phyloP scores from a whole-genome alignment of 2,113 vertebrate genomes.

The Cheirogaleus medius region DNA sequence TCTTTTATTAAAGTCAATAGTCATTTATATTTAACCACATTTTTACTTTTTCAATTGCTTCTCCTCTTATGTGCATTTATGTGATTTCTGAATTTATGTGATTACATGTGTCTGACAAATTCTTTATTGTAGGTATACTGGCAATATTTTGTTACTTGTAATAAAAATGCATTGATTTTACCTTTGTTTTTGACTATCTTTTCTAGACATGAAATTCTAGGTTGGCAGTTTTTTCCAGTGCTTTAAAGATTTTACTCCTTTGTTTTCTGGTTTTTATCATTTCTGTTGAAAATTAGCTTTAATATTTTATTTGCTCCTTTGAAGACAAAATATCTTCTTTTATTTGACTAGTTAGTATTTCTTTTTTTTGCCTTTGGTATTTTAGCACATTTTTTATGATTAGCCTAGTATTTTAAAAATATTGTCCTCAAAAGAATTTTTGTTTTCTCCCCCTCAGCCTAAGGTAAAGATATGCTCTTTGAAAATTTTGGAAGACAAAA shows the following conservation, averaged over 20 bases:
- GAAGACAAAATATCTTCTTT: background rate
- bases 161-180: background rate
- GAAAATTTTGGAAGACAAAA: background rate
- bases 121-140: background rate
- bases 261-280: constrained; percentile 6
- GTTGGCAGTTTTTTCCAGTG: background rate
- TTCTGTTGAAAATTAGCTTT: background rate
- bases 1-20: background rate
- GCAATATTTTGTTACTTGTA: background rate
- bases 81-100: background rate
- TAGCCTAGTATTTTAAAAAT: background rate
- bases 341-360: background rate
- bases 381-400: background rate
- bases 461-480: background rate
- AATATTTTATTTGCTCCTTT: background rate
- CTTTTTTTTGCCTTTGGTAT: background rate
- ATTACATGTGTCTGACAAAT: background rate
- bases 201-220: background rate
- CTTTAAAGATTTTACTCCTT: background rate
- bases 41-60: background rate
- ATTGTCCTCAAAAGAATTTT: background rate
- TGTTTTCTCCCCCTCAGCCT: background rate
- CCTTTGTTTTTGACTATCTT: background rate
- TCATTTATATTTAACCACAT: background rate
- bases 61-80: background rate